A percentile compares a stretch with the other conserved stretches of the same genome.
These are phyloP conservation scores for Eulemur rubriventer DNA, from an alignment of 2,797 vertebrate genomes.

Conservation along the genomic window DNA sequence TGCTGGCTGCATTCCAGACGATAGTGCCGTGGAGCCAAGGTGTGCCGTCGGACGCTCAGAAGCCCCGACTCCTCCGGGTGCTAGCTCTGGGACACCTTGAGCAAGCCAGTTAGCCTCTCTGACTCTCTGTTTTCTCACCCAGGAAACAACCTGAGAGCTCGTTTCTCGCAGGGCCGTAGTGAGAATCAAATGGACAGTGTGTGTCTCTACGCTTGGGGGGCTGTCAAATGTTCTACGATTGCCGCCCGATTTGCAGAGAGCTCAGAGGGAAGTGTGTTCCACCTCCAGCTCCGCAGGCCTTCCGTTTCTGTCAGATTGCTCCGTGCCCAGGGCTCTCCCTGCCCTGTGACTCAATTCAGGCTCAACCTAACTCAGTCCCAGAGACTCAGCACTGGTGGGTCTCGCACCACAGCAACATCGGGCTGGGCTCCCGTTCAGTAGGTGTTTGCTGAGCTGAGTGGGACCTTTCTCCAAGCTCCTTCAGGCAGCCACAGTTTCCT, in stretches of 20 bases:
- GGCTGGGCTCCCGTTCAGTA: background rate
- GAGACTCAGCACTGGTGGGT: background rate
- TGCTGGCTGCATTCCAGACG: background rate
- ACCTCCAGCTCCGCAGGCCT: background rate
- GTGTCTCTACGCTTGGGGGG: background rate
- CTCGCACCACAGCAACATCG: fast-evolving
- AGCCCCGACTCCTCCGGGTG: background rate
- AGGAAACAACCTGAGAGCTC: background rate
- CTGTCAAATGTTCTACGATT: background rate
- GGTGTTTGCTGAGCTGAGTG: background rate
- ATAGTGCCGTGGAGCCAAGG: fast-evolving
- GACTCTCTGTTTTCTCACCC: background rate
- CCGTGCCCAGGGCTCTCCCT: background rate
- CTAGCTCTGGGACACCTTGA: background rate
- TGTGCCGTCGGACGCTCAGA: background rate
- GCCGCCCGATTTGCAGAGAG: background rate
- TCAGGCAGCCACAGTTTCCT: background rate
- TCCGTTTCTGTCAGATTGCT: background rate
- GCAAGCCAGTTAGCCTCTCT: background rate
- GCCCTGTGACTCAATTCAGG: background rate
- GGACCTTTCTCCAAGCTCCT: background rate
- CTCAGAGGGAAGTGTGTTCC: background rate
- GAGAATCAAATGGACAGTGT: background rate
- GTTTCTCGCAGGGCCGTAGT: background rate
- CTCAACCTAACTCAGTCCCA: background rate